These are phyloP conservation scores for Halictus ligatus DNA, from an alignment of 2,888 invertebrate species.

Conservation along the genomic window DNA sequence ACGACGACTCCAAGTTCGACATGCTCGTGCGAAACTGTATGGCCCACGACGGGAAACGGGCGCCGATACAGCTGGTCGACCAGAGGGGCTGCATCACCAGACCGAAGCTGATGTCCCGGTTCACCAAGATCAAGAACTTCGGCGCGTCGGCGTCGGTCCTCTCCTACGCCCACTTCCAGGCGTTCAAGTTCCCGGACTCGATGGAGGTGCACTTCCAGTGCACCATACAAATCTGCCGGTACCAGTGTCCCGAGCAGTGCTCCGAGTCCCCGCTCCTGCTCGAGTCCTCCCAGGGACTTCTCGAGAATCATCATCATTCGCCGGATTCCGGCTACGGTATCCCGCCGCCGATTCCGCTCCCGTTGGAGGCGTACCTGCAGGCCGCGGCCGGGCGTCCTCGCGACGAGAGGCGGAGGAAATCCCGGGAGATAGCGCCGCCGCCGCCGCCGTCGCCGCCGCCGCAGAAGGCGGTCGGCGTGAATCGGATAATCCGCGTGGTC, in stretches of 20 bases:
- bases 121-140: conserved; percentile 97
- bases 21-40: conserved; percentile 97
- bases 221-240: conserved; percentile 96
- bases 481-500: conserved; percentile 95
- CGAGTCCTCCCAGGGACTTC: conserved; percentile 80
- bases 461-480: conserved; percentile 94
- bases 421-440: conserved; percentile 87
- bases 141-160: conserved; percentile 96
- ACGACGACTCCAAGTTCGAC: conserved; percentile 97
- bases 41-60: conserved; percentile 96
- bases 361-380: conserved; percentile 88
- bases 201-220: conserved; percentile 99
- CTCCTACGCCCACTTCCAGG: conserved; percentile 97
- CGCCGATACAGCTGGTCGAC: conserved; percentile 96
- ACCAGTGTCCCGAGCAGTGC: conserved; percentile 97
- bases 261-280: conserved; percentile 87
- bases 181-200: conserved; percentile 97
- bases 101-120: conserved; percentile 96
- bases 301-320: conserved; percentile 85
- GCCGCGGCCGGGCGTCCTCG: conserved; percentile 88
- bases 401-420: conserved; percentile 90
- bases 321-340: conserved; percentile 88
- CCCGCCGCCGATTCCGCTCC: conserved; percentile 87
- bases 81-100: conserved; percentile 96
- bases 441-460: no score